phyloP scores from a whole-genome alignment of 2,797 vertebrate species.

The Gymnocypris eckloni region DNA sequence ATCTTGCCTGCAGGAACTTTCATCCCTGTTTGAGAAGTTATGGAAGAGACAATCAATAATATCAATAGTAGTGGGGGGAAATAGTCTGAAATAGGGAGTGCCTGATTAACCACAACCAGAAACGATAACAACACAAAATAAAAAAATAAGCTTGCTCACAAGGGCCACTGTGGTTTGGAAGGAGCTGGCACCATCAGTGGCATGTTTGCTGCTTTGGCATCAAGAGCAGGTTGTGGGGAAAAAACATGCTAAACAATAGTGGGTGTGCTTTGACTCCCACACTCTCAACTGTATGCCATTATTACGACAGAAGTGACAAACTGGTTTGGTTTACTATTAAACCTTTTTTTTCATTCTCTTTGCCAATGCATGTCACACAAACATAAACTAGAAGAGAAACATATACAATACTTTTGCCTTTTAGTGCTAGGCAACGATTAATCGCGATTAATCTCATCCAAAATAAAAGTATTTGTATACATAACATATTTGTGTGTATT shows the following conservation, averaged over 20 bases:
- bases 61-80: conserved; percentile 49
- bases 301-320: conserved; percentile 36
- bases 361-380: conserved; percentile 10
- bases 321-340: conserved; percentile 29
- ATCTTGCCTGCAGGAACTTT: conserved; percentile 60
- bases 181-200: conserved; percentile 12
- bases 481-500: too few species aligned
- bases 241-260: conserved; percentile 44
- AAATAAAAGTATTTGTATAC: too few species aligned
- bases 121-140: conserved; percentile 34
- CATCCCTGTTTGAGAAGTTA: conserved; percentile 50
- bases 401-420: neutral
- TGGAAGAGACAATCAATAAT: conserved; percentile 51
- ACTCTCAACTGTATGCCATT: conserved; percentile 17
- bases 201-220: conserved; percentile 22
- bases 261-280: conserved; percentile 22
- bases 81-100: conserved; percentile 11
- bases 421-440: too few species aligned
- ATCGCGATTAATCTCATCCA: too few species aligned
- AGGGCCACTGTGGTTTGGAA: neutral
- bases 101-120: conserved; percentile 55
- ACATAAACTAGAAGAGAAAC: conserved; percentile 8
- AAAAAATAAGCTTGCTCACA: conserved; percentile 17
- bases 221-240: conserved; percentile 46
- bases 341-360: neutral